Conservation (phyloP, 2,113 vertebrate genomes). For the Hoplias malabaricus region DNA sequence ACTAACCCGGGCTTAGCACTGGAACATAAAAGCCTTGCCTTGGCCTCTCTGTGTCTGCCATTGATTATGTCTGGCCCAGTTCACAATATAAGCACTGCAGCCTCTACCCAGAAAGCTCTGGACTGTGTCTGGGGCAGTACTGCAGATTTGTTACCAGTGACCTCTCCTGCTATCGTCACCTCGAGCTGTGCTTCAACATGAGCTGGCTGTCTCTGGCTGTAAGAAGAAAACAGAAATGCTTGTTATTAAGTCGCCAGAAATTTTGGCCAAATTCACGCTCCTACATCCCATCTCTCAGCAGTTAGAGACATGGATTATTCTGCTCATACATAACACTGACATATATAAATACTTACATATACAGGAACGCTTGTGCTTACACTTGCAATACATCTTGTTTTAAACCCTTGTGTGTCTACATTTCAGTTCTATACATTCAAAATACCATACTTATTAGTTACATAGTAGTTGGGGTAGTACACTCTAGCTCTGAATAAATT, state of each 20-base stretch:
- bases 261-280: not conserved
- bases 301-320: constrained; percentile 4
- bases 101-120: not conserved
- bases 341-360: not conserved
- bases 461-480: too few species aligned
- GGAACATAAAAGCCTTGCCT: not conserved
- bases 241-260: not conserved
- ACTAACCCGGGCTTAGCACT: not conserved
- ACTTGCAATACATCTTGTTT: not conserved
- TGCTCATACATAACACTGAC: not conserved
- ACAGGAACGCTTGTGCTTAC: not conserved
- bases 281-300: not conserved
- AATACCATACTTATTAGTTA: too few species aligned
- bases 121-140: not conserved
- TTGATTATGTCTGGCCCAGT: not conserved
- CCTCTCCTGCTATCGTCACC: not conserved
- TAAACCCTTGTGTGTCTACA: not conserved
- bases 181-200: not conserved
- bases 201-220: not conserved
- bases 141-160: not conserved
- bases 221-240: not conserved
- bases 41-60: not conserved
- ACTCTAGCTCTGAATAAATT: too few species aligned
- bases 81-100: not conserved
- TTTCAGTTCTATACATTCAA: too few species aligned